Base-by-base conservation (phyloP, 2,888 invertebrate genomes). In the Andrena haemorrhoa region DNA sequence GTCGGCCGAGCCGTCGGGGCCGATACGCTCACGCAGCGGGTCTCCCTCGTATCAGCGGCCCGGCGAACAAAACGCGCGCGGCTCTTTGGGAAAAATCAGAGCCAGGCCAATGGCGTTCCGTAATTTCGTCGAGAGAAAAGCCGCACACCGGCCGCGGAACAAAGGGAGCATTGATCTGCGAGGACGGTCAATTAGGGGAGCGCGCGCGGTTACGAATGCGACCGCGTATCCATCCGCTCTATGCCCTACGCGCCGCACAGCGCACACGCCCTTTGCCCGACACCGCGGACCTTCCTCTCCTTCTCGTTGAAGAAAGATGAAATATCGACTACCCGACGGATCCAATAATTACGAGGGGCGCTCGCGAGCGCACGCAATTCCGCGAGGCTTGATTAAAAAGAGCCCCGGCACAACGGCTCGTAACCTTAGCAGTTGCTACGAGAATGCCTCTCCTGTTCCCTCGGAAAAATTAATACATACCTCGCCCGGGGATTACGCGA, bases 161-260 rank as follows among this genome's bases (percentile, higher is more conserved):
- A 91, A 91, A 91, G 89, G 75, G 20, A 86, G 84, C 89, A 89
- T 90, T 86, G 91, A 89, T 80, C 84, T 75, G 77, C 83, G 74
- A 29, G 60, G 35, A 23, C 88, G 89, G 89, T 90, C 89, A 89
- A 91, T 91, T 91, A 91, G 89, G 85, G 82, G 87, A 85, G 80
- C 88, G 88, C 29, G 64, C 64, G 35, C 51, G 58, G 63, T 74
- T 74, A 69, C 73, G 61, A 64, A 53, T 72, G 70, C 51, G 53
- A 51, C 68, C 26, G 51, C 58, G 61, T 47, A 31, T 29, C 29
- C 53, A 23, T 41, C 29, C 56, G 63, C 47, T 29, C 29, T 16
- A 8, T 26, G 41, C 33, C 26, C 1, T n/a, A 10, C 10, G 23
- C 23, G 20, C 20, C 23, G 10, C 58, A 31, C 16, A 20, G 64